These are phyloP conservation scores for Cryptosula pallasiana DNA, from an alignment of 2,888 invertebrate species.

Conservation along the genomic window DNA sequence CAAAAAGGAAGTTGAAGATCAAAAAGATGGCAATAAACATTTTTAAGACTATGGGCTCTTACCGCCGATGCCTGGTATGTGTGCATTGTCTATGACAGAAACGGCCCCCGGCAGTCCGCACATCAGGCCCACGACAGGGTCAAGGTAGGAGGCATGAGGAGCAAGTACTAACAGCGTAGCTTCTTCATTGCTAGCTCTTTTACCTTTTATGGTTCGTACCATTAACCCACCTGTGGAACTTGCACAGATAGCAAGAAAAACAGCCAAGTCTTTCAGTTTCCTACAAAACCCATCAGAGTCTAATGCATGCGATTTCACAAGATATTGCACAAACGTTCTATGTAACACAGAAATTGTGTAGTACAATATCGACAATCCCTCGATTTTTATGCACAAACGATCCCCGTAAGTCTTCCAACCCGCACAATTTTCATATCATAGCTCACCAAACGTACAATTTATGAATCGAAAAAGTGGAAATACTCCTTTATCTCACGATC, in stretches of 20 bases:
- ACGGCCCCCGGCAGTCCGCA: constrained; percentile 34
- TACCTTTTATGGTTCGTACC: constrained; percentile 67
- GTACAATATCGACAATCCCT: too few species aligned
- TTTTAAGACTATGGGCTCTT: too few species aligned
- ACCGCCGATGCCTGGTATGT: constrained; percentile 37
- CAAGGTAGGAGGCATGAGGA: constrained; percentile 87
- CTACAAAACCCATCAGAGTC: background rate
- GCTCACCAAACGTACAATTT: too few species aligned
- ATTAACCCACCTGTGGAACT: constrained; percentile 64
- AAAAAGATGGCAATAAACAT: background rate
- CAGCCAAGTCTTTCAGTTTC: constrained; percentile 31
- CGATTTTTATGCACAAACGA: too few species aligned
- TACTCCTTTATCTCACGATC: too few species aligned
- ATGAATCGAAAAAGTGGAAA: too few species aligned
- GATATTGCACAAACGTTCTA: too few species aligned
- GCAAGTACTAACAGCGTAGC: constrained; percentile 82
- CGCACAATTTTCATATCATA: too few species aligned
- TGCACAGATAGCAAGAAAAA: constrained; percentile 65
- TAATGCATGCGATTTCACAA: too few species aligned
- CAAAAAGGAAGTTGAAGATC: background rate
- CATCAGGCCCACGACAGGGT: constrained; percentile 75
- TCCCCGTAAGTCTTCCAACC: too few species aligned
- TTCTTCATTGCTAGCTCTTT: constrained; percentile 66
- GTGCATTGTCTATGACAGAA: constrained; percentile 35
- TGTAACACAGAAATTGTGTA: too few species aligned